phyloP scores from a whole-genome alignment of 1,140 invertebrate genomes.

The Bicyclus anynana region DNA sequence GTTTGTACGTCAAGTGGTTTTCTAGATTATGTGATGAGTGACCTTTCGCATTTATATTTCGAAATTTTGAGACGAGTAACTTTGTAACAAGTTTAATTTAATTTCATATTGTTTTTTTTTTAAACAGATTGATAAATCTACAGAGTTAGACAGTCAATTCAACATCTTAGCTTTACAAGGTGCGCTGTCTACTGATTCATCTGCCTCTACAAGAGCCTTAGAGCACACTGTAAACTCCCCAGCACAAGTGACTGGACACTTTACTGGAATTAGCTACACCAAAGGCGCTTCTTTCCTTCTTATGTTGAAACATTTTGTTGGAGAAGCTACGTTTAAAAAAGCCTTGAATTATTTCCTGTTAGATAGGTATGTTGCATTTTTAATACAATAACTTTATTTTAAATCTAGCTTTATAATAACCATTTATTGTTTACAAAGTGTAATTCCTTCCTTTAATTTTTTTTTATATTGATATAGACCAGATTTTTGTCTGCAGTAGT shows the following conservation, averaged over 20 bases:
- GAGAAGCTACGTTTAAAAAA: constrained; percentile 79
- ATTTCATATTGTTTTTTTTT: neutral
- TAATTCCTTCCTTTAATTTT: too few species aligned
- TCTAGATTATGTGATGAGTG: too few species aligned
- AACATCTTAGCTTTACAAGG: constrained; percentile 59
- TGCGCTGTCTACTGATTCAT: constrained; percentile 48
- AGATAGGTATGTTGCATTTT: constrained; percentile 57
- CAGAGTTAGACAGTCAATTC: constrained; percentile 60
- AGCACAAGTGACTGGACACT: constrained; percentile 77
- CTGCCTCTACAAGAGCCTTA: constrained; percentile 45
- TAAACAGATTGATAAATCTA: constrained; percentile 39
- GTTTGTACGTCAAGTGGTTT: too few species aligned
- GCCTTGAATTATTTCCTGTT: constrained; percentile 79
- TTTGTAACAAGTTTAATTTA: neutral
- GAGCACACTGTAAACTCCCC: constrained; percentile 72
- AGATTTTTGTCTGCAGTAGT: too few species aligned
- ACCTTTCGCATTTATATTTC: too few species aligned
- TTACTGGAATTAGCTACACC: constrained; percentile 79
- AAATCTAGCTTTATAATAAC: too few species aligned
- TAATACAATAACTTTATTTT: too few species aligned
- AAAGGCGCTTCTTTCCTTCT: constrained; percentile 84
- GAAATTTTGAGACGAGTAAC: too few species aligned
- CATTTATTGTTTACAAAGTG: too few species aligned
- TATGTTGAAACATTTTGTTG: constrained; percentile 86
- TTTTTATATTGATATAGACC: too few species aligned